phyloP scores from a whole-genome alignment of 1,140 invertebrate genomes.

The Coboldia fuscipes region DNA sequence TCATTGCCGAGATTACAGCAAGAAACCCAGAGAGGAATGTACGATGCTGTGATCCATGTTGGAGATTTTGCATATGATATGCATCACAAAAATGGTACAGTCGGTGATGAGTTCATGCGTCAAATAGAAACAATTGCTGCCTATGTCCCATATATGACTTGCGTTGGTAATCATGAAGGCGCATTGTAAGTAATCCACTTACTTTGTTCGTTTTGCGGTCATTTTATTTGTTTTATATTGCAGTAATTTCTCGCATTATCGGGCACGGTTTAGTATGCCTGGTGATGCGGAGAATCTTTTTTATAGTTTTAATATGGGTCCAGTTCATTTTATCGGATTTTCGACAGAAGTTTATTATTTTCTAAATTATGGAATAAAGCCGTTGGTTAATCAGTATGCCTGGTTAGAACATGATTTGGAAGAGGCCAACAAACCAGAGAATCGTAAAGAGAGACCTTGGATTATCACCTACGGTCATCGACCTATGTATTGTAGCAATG shows the following conservation, averaged over 20 bases:
- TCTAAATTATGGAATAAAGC: conserved; percentile 66
- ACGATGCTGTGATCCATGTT: conserved; percentile 80
- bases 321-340: conserved; percentile 76
- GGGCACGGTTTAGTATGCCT: conserved; percentile 76
- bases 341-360: conserved; percentile 95
- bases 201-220: not conserved
- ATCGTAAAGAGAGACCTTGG: conserved; percentile 60
- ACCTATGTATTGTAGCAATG: conserved; percentile 94
- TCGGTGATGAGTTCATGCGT: conserved; percentile 81
- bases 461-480: conserved; percentile 84
- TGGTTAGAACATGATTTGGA: conserved; percentile 72
- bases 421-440: conserved; percentile 37
- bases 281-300: conserved; percentile 51
- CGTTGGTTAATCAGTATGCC: conserved; percentile 65
- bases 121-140: conserved; percentile 74
- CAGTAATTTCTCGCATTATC: conserved; percentile 79
- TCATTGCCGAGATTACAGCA: conserved; percentile 59
- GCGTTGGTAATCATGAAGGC: conserved; percentile 81
- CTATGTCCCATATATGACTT: conserved; percentile 80
- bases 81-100: conserved; percentile 49
- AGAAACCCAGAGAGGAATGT: conserved; percentile 55
- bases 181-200: conserved; percentile 48
- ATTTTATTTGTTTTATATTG: too few species aligned
- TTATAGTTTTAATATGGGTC: conserved; percentile 85
- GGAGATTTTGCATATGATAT: conserved; percentile 96